A percentile compares a stretch with the other conserved stretches of the same genome.
These are phyloP conservation scores for Acanthosepion lycidas DNA, from an alignment of 2,888 invertebrate genomes.

Conservation along the genomic window DNA sequence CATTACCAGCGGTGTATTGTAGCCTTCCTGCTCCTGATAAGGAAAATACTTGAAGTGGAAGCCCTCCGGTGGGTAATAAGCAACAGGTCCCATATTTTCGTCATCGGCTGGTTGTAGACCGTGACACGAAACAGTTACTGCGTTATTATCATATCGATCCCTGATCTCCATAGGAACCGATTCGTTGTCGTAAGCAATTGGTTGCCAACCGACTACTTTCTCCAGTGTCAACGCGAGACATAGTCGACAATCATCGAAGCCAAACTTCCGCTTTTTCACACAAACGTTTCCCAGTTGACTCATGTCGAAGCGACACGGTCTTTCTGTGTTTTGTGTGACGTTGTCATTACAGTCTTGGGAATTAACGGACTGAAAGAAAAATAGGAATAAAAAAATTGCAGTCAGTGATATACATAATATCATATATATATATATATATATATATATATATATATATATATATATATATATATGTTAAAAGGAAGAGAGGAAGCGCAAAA, in stretches of 20 bases:
- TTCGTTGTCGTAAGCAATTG: constrained; percentile 80
- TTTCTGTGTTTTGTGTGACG: constrained; percentile 54
- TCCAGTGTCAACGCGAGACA: constrained; percentile 98
- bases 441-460: no score
- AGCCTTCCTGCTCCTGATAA: constrained; percentile 76
- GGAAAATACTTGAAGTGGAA: constrained; percentile 81
- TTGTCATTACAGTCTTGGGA: not conserved
- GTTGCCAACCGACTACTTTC: constrained; percentile 91
- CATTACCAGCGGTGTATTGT: constrained; percentile 76
- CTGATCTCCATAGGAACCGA: constrained; percentile 73
- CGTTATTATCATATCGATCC: constrained; percentile 71
- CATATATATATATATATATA: no score
- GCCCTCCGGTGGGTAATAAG: constrained; percentile 79
- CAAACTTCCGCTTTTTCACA: constrained; percentile 85
- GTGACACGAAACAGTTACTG: constrained; percentile 88
- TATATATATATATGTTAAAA: no score
- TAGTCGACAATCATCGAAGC: constrained; percentile 89
- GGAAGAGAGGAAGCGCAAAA: no score
- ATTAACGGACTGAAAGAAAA: not conserved
- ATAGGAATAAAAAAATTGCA: not conserved
- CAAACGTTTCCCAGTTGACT: constrained; percentile 78
- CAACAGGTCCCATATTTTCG: constrained; percentile 93
- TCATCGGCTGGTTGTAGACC: constrained; percentile 93
- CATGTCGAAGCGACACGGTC: constrained; percentile 88
- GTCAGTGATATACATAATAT: no score